Evolutionary conservation across 2,888 invertebrate genomes (phyloP), one percentile per base, ranked within the genome.

Genomic region (Drosophila sordidapex): DNA sequence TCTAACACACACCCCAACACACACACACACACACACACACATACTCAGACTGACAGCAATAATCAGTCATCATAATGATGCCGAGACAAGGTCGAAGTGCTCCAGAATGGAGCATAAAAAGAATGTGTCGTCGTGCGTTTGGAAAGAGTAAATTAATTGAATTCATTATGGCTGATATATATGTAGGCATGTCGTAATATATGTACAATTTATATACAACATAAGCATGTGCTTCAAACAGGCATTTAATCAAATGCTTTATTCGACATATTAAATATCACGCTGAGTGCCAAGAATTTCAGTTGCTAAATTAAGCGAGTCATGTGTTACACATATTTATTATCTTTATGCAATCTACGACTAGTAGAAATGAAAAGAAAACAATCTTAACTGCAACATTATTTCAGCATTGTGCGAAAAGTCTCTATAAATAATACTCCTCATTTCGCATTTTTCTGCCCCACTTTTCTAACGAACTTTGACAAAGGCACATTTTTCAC

Each of bases 41-140:
- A 52, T 49, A 53, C 25, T 38, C n/a, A 53, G 35, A 31, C 46
- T 69, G 79, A 79, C 75, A 79, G 70, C 83, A 59, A 83, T 83
- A 87, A 85, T 86, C 83, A 79, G 86, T 85, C 84, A 85, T 85
- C 84, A 82, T 85, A 86, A 85, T 82, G 79, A 81, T 73, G 82
- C 79, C 71, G 61, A 83, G 85, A 83, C 86, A 70, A 70, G 70
- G 68, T 81, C 69, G 61, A 68, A 68, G 58, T 61, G 36, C 52
- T 61, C 52, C 57, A 33, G 51, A 21, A 66, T 43, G 36, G 33
- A 48, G 57, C 51, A 62, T 46, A 53, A 73, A 70, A 76, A 66
- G 56, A 61, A 63, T 60, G 65, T 48, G 68, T 52, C 53, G 68
- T 52, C 21, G 52, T 29, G 60, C 67, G 69, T 83, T 83, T 76